Conservation (phyloP, 2,797 vertebrate genomes). For the Cottoperca gobio region DNA sequence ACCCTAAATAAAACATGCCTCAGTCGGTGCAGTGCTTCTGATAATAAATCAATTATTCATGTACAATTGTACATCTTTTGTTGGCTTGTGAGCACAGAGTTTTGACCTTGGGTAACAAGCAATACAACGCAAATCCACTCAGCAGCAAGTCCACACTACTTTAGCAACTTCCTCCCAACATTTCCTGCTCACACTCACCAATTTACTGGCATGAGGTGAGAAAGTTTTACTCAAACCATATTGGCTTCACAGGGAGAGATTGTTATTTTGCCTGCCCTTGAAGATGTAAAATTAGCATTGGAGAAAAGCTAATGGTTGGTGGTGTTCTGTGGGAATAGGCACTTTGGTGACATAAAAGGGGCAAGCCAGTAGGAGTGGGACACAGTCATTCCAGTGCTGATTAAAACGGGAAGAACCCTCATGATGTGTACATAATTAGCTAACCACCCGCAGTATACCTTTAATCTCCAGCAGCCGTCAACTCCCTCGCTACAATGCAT, state of each 20-base stretch:
- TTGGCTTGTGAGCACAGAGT: slow-evolving; percentile 31
- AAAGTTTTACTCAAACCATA: slow-evolving; percentile 34
- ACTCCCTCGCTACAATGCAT: slow-evolving; percentile 36
- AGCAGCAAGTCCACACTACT: slow-evolving; percentile 11
- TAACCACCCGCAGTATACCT: slow-evolving; percentile 64
- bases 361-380: slow-evolving; percentile 51
- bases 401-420: slow-evolving; percentile 71
- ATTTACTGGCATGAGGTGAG: slow-evolving; percentile 46
- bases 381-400: slow-evolving; percentile 54
- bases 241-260: slow-evolving; percentile 27
- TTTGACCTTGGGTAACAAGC: slow-evolving; percentile 57
- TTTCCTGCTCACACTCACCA: slow-evolving; percentile 27
- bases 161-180: slow-evolving; percentile 30
- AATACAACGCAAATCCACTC: slow-evolving; percentile 32
- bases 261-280: slow-evolving; percentile 55
- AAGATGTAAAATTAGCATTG: slow-evolving; percentile 72
- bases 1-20: slow-evolving; percentile 58
- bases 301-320: slow-evolving; percentile 58
- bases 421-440: slow-evolving; percentile 77
- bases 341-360: slow-evolving; percentile 71
- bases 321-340: slow-evolving; percentile 57
- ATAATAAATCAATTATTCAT: slow-evolving; percentile 64
- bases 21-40: slow-evolving; percentile 40
- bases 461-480: slow-evolving; percentile 67
- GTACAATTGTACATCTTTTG: slow-evolving; percentile 23